A percentile compares a stretch with the other conserved stretches of the same genome.
Evolutionary conservation across 30 jellyfish, hydroid and myxozoan species (phyloP).

Genomic region (Turritopsis dohrnii): DNA sequence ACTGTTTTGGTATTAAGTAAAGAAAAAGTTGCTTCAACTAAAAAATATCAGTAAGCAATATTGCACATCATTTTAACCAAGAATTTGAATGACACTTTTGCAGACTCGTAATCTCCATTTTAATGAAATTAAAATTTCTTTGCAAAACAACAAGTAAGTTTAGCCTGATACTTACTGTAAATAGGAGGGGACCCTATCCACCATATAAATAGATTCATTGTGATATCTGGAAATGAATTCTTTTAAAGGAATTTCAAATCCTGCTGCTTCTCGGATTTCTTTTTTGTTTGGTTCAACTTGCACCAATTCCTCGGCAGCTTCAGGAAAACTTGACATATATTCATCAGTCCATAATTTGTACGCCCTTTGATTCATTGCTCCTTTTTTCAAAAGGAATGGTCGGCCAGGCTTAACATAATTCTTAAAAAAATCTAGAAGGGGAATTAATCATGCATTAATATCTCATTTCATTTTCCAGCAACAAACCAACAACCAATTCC

Average conservation of each 20-base stretch:
- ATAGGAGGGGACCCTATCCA: conserved; percentile 76
- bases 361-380: conserved; percentile 69
- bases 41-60: no score
- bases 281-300: conserved; percentile 63
- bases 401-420: conserved; percentile 63
- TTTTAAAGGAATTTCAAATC: conserved; percentile 49
- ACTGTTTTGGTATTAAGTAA: no score
- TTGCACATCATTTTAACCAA: no score
- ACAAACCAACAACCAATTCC: no score
- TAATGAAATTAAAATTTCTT: background rate
- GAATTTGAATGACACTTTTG: no score
- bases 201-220: conserved; percentile 67
- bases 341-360: conserved; percentile 76
- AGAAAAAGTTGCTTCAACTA: no score
- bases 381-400: conserved; percentile 71
- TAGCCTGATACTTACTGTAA: conserved; percentile 48
- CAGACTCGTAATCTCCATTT: no score
- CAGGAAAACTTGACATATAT: conserved; percentile 59
- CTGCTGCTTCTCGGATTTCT: conserved; percentile 62
- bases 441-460: no score
- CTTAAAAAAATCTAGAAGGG: conserved; percentile 52
- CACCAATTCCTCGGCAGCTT: conserved; percentile 58
- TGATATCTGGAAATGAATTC: conserved; percentile 60
- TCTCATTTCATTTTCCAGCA: no score
- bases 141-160: background rate